These are phyloP conservation scores for Arizona elegans DNA, from an alignment of 2,113 vertebrate species.

Conservation along the genomic window DNA sequence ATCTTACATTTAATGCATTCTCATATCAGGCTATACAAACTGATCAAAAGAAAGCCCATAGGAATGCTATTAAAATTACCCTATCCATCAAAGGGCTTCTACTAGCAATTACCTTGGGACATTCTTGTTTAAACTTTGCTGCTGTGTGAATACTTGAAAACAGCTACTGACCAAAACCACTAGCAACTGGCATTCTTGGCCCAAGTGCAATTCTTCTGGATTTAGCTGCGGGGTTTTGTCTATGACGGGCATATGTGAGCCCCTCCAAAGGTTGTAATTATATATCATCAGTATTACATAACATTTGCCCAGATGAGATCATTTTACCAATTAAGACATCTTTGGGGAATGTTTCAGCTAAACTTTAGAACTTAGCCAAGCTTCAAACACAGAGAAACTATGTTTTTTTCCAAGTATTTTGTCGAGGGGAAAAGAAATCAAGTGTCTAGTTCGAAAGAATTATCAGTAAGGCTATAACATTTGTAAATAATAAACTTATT, in stretches of 20 bases:
- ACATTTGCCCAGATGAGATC: conserved; percentile 15
- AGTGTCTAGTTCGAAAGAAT: neutral
- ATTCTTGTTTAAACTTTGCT: neutral
- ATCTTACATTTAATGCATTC: neutral
- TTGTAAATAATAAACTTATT: neutral
- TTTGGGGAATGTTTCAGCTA: neutral
- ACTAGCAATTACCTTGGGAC: conserved; percentile 39
- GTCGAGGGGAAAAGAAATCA: neutral
- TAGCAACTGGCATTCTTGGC: conserved; percentile 9
- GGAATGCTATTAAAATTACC: neutral
- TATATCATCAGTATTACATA: conserved; percentile 16
- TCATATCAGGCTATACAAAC: neutral
- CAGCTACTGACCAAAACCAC: conserved; percentile 16
- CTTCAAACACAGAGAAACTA: neutral
- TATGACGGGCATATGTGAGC: neutral
- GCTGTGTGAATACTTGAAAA: conserved; percentile 14
- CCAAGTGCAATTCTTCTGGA: neutral
- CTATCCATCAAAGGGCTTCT: neutral
- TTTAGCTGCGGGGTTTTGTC: neutral
- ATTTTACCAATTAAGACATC: conserved; percentile 7
- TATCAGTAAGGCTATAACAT: neutral
- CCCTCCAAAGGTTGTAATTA: neutral
- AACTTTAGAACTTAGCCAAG: neutral
- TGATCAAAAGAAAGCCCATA: neutral
- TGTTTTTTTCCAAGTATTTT: neutral